Evolutionary conservation across 2,797 vertebrate species (phyloP), one percentile per base, ranked within the genome.

Genomic region (Pipistrellus pygmaeus): DNA sequence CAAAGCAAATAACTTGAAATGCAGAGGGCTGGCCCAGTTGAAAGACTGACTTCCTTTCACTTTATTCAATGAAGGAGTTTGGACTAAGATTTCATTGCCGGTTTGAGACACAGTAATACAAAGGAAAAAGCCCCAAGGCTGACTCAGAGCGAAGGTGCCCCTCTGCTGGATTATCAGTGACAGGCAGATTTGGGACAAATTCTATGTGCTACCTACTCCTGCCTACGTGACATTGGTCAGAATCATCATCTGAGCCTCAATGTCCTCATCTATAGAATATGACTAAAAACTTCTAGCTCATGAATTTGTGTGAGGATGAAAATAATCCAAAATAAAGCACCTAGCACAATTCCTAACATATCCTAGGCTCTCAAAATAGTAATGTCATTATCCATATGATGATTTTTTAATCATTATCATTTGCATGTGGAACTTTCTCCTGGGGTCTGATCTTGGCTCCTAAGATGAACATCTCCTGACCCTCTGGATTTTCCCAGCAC

Each of bases 1-100:
- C 53, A 44, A 89, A 55, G 46, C 62, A 72, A 44, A 41, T 88
- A 84, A 78, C 86, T 68, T 88, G 53, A 95, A 85, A 88, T 68
- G 85, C 23, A 72, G 25, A 71, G 21, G 20, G 7, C 3, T 57
- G 48, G 32, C 18, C 32, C 46, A 14, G 14, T 8, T 68, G 57
- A 85, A 72, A 69, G 80, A 21, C 30, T 60, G 12, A 35, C 8
- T 93, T 81, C 38, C n/a, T 57, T 96, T 89, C 25, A 68, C 51
- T 89, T 92, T 69, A 69, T 48, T 95, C 73, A 38, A 0, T 87
- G 62, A 88, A 66, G 55, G 86, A 30, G 30, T 38, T 21, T 38
- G 46, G 27, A 89, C 14, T 35, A 89, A 85, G 60, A 46, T 11
- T 91, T 72, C 23, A 4, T 10, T 62, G 18, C 13, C 38, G 18